Evolutionary conservation across 2,113 vertebrate genomes (phyloP).

Genomic region (Alces alces): DNA sequence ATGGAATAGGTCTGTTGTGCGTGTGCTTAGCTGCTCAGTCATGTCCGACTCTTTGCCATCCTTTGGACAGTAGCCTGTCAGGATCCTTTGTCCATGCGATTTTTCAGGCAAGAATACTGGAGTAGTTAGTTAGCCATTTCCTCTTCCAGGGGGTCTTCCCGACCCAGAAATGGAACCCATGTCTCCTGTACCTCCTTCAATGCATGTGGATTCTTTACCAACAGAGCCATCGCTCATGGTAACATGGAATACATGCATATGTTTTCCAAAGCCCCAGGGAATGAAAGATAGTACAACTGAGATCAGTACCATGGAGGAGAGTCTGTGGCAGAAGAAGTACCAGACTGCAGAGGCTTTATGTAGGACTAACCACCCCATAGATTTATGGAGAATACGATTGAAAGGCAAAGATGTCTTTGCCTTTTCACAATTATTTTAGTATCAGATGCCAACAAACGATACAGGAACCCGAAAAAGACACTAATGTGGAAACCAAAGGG

Average conservation of each 20-base stretch:
- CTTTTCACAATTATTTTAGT: background rate
- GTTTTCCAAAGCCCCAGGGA: fast-evolving
- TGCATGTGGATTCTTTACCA: background rate
- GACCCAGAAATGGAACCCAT: background rate
- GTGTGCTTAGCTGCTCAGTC: background rate
- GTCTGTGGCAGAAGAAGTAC: background rate
- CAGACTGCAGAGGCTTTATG: background rate
- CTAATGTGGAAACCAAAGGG: background rate
- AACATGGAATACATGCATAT: background rate
- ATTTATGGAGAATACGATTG: background rate
- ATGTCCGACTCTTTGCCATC: background rate
- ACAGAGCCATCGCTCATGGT: background rate
- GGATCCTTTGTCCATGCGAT: background rate
- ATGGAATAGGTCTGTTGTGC: background rate
- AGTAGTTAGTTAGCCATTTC: background rate
- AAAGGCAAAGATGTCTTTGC: background rate
- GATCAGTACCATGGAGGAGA: no score
- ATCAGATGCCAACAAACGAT: background rate
- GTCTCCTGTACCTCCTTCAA: background rate
- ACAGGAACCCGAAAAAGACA: background rate
- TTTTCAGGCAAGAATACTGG: background rate
- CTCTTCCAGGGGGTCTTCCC: background rate
- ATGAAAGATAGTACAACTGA: background rate
- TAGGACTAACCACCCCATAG: fast-evolving
- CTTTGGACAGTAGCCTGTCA: background rate